Base-by-base conservation (phyloP, 2,113 vertebrate genomes). In the Sterrhoptilus dennistouni region DNA sequence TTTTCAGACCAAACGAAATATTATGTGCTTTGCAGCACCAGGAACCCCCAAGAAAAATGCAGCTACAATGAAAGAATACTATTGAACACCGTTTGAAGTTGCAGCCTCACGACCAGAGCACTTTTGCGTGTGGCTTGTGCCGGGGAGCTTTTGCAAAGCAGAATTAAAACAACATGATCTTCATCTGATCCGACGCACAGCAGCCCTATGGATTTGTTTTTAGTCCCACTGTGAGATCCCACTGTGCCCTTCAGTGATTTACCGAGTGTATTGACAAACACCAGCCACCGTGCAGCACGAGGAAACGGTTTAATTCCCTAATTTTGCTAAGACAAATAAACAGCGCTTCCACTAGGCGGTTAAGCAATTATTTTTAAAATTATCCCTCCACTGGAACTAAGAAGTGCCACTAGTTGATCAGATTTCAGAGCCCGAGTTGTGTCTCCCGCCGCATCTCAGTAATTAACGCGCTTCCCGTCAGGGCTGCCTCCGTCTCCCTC, bases 381-480 rank as follows among this genome's bases (percentile, higher is more conserved):
- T 35, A 88, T 5, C 59, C 49, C 35, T 33, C 42, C 12, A 2
- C 14, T 20, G 70, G 74, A 87, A 92, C 44, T 71, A 72, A 86
- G 53, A 36, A 71, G 78, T 38, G 71, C 74, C 86, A 95, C 57
- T 65, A 94, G 89, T 87, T 96, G 90, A 96, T 90, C 49, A 88
- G 69, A 28, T 83, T 91, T 79, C 35, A 60, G 61, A 9, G 47
- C 40, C 71, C 36, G 72, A 80, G 89, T 89, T 66, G 59, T 33
- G 61, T 69, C 91, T 93, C 47, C 83, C 54, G 68, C 94, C 90
- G 65, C 69, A 59, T 19, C 86, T 28, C 66, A 22, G 71, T 69
- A 89, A 95, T 59, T 77, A 89, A 65, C 42, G 8, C 82, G 8
- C 82, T 72, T 44, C 53, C 6, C 14, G 42, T 59, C 79, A 68